These are phyloP conservation scores for Ellobius talpinus DNA, from an alignment of 2,113 vertebrate species.

Conservation along the genomic window DNA sequence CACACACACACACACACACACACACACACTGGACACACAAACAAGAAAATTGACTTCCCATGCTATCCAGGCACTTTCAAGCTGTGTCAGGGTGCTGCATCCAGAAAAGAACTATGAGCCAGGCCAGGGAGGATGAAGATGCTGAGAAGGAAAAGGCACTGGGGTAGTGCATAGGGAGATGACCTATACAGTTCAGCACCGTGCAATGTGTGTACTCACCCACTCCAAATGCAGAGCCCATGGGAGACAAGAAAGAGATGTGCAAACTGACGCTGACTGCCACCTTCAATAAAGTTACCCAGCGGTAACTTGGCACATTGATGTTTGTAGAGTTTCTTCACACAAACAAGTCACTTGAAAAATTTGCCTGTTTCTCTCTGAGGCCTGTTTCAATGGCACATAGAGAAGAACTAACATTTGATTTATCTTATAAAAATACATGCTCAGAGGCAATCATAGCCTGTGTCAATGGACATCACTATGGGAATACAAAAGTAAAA, in stretches of 20 bases:
- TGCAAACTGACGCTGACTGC: not conserved
- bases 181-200: not conserved
- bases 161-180: not conserved
- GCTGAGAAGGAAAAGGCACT: rapidly evolving
- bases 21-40: not conserved
- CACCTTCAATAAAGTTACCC: not conserved
- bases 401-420: conserved; percentile 1
- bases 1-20: no score
- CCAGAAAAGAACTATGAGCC: not conserved
- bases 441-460: not conserved
- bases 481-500: conserved; percentile 1
- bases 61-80: not conserved
- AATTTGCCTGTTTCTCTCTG: not conserved
- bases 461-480: not conserved
- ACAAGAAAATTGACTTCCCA: not conserved
- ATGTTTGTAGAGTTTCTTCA: not conserved
- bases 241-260: not conserved
- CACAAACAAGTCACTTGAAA: not conserved
- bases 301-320: not conserved
- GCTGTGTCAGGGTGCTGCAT: not conserved
- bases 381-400: not conserved
- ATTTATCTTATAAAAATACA: conserved; percentile 5
- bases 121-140: not conserved
- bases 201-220: not conserved
- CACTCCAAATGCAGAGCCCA: no score